Base-by-base conservation (phyloP, 1,140 invertebrate species). In the Metaphire vulgaris region DNA sequence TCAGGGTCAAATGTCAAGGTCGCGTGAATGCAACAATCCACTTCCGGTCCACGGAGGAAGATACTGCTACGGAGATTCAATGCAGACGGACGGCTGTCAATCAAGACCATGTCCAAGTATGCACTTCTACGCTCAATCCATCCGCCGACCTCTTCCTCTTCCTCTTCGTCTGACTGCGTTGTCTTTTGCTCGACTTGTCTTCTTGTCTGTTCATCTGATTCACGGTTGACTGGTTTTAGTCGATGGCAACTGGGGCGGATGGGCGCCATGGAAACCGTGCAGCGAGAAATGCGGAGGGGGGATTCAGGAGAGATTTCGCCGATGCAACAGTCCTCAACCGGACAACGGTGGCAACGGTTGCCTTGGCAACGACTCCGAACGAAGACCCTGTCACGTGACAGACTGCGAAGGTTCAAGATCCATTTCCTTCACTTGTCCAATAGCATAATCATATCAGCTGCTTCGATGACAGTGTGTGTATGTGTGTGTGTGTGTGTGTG, bases 71-170 rank as follows among this genome's bases (percentile, higher is more conserved):
- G 85, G 84, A 2, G 79, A 79, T 1, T 69, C 75, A 6, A 66
- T 72, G 0, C 81, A 86, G 70, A 78, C 74, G 15, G 81, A 80
- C 71, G 67, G 79, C 0, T 86, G 85, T 77, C 81, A 79, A 1
- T 69, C 79, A 6, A 69, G 66, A 16, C 79, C 80, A 76, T 86
- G 85, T 77, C 85, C 85, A 81, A 79, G 85, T 86, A 80, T 28
- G 41, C 41, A 56, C 41, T 21, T 56, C 41, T 12, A 12, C 68
- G 6, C 68, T 31, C n/a, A n/a, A n/a, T n/a, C n/a, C n/a, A n/a
- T n/a, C n/a, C n/a, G n/a, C n/a, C n/a, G n/a, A n/a, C n/a, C n/a
- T n/a, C n/a, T n/a, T n/a, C n/a, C n/a, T n/a, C n/a, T n/a, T n/a
- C n/a, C n/a, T n/a, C n/a, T n/a, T n/a, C n/a, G n/a, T n/a, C n/a